Evolutionary conservation across 1,140 invertebrate species (phyloP), one percentile per base, ranked within the genome.

Genomic region (Drosophila seguyi): DNA sequence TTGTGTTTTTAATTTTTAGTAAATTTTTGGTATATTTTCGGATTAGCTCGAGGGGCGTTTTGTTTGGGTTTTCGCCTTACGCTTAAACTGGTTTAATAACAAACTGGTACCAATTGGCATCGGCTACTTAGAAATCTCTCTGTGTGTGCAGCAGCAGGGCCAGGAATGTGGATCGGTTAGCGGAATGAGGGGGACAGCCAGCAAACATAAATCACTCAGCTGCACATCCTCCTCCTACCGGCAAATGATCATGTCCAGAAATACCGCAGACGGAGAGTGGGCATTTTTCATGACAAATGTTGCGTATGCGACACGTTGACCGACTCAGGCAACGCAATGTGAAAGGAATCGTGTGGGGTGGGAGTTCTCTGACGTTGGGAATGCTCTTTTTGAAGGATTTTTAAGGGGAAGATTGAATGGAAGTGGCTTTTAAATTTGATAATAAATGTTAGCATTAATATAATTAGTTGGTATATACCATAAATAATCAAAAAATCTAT

Each of bases 31-130:
- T 52, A 52, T 74, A 58, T 80, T 57, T 83, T 67, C 66, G 59
- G 56, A 53, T 78, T 74, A 73, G 79, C 59, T 59, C 20, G 50
- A 60, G 71, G 78, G 78, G 62, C 59, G 67, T 66, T 68, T 77
- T 67, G 67, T 50, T 75, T 65, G 44, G 57, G 25, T 56, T 66
- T 76, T 82, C 63, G 65, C 59, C 66, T 81, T 88, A 47, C 65
- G 59, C 47, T 55, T 58, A 78, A 78, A 78, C 75, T 44, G 52
- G 75, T 78, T 77, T 68, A 55, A 55, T 58, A 34, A 81, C 66
- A 84, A 84, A 84, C 81, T 73, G 77, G 81, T 81, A 82, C 60
- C 52, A 82, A 78, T 77, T 77, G 81, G 42, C 72, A 71, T 75
- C 62, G 58, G 58, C 55, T 69, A 67, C 59, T 63, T 60, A 71